These are phyloP conservation scores for Goniozus legneri DNA, from an alignment of 1,140 invertebrate genomes.

Conservation along the genomic window DNA sequence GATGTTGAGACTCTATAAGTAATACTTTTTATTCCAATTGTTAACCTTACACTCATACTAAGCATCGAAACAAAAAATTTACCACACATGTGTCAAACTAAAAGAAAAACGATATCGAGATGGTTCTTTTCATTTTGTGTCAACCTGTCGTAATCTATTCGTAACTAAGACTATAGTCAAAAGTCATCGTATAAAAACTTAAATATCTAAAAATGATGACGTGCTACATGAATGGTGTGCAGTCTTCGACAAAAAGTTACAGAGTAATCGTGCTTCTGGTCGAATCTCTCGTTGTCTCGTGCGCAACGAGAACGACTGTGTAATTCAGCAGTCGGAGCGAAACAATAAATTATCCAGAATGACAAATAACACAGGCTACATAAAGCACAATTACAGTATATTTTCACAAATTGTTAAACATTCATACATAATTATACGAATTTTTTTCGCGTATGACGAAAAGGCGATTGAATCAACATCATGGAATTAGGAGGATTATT, in stretches of 20 bases:
- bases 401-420: constrained; percentile 53
- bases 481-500: constrained; percentile 21
- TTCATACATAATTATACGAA: constrained; percentile 53
- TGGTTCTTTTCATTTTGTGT: no score
- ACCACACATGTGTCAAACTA: no score
- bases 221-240: constrained; percentile 9
- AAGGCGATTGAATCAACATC: constrained; percentile 40
- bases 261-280: constrained; percentile 16
- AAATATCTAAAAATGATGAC: constrained; percentile 15
- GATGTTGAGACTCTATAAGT: no score
- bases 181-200: no score
- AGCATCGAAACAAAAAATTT: not conserved
- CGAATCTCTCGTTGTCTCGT: no score
- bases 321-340: no score
- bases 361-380: constrained; percentile 42
- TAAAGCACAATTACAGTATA: constrained; percentile 54
- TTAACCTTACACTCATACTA: not conserved
- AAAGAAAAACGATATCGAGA: no score
- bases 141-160: not conserved
- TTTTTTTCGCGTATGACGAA: constrained; percentile 42
- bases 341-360: constrained; percentile 27
- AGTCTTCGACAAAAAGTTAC: constrained; percentile 13
- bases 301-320: no score
- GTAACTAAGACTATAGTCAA: no score
- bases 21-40: not conserved